Base-by-base conservation (phyloP, 1,140 invertebrate genomes). In the Cepaea nemoralis region DNA sequence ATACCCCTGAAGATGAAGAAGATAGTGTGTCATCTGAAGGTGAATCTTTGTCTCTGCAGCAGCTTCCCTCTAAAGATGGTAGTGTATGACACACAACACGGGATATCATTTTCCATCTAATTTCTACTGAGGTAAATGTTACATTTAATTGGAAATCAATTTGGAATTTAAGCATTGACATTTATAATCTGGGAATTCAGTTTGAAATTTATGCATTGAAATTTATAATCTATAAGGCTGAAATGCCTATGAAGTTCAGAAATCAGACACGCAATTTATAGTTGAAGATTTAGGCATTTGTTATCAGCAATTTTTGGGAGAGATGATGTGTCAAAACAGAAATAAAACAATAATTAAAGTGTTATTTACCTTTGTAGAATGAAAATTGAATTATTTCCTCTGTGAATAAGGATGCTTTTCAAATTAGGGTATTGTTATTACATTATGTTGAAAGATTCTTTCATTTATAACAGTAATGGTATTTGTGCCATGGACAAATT, bases 331-430 rank as follows among this genome's bases (percentile, higher is more conserved):
- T n/a, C n/a, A 45, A 45, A 45, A 16, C 8, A 55, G 24, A 24
- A 6, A 55, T 12, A 22, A 55, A 55, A n/a, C 14, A n/a, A 55
- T 5, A 22, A 24, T 55, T 55, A 22, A 12, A 31, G 59, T 63
- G 59, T 31, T 2, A 19, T 63, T 63, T 63, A 63, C 59, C 59
- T 63, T 63, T 3, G 71, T 74, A 42, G 31, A 74, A 42, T 2
- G 48, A 42, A 27, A n/a, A 40, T 74, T 74, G 71, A 74, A 74
- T 74, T 45, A 74, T 74, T 74, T 74, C 71, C 71, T 74, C 71
- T 74, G 71, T 74, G 71, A 74, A 31, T 19, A 74, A 74, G 39
- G 24, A 8, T 3, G 19, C 8, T 55, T 1, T 55, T 55, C 8
- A 2, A 27, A 63, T 55, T 12, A 63, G n/a, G 16, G 33, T 31